A percentile compares a stretch with the other conserved stretches of the same genome.
Conservation (phyloP, 64 coral and sea anemone species). For the Anthopleura sola region DNA sequence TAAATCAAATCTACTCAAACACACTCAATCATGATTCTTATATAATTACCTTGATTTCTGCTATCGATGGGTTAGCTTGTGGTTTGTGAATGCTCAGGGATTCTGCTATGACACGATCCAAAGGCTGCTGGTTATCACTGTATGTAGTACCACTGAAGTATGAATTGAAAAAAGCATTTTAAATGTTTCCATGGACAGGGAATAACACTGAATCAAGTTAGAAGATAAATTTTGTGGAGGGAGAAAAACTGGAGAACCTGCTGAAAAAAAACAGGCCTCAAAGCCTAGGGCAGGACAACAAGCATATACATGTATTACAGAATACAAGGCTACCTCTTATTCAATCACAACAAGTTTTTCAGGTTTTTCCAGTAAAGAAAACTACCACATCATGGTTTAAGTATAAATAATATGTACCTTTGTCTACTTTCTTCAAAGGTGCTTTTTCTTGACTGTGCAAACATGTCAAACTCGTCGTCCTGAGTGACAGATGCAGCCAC, state of each 20-base stretch:
- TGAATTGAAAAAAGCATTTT: background rate
- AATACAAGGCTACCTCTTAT: too few species aligned
- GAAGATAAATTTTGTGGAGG: too few species aligned
- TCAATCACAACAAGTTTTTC: too few species aligned
- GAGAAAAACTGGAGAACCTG: too few species aligned
- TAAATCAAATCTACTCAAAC: too few species aligned
- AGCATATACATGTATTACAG: too few species aligned
- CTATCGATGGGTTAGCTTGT: background rate
- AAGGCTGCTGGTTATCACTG: conserved; percentile 76
- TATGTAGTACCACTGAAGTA: conserved; percentile 65
- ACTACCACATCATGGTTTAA: background rate
- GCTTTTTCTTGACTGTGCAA: conserved; percentile 88
- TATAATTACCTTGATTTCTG: conserved; percentile 30
- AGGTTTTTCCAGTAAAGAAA: too few species aligned
- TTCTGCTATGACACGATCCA: conserved; percentile 70
- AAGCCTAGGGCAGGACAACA: too few species aligned
- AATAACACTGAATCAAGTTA: too few species aligned
- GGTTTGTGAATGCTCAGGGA: conserved; percentile 53
- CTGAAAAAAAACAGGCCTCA: too few species aligned
- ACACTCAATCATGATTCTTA: too few species aligned
- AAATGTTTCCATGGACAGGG: too few species aligned
- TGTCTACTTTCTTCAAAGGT: conserved; percentile 93
- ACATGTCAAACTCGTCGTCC: conserved; percentile 99
- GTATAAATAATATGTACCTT: conserved; percentile 41
- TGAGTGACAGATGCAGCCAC: conserved; percentile 39